Conservation (phyloP, 2,113 vertebrate species). For the Ciconia stormi region DNA sequence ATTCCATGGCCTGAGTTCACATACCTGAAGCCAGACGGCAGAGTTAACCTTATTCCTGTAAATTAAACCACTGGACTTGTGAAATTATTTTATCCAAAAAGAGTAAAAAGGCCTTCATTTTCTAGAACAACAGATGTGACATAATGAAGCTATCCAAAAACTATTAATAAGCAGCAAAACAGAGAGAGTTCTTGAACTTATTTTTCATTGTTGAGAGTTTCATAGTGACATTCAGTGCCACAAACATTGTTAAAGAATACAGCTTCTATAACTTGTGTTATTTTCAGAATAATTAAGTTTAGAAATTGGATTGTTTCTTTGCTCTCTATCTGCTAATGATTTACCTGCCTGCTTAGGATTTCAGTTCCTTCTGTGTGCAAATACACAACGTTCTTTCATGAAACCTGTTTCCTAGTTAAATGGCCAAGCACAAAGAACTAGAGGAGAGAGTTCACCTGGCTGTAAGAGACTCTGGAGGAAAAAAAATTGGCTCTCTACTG, state of each 20-base stretch:
- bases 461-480: not conserved
- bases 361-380: not conserved
- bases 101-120: not conserved
- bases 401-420: not conserved
- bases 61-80: not conserved
- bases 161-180: not conserved
- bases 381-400: not conserved
- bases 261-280: not conserved
- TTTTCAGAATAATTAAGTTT: not conserved
- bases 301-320: not conserved
- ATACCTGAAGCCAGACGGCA: not conserved
- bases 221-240: not conserved
- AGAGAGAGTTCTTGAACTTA: not conserved
- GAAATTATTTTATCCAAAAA: not conserved
- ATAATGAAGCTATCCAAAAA: not conserved
- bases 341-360: not conserved
- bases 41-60: not conserved
- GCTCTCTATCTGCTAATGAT: not conserved
- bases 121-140: not conserved
- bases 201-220: not conserved
- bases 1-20: accelerated
- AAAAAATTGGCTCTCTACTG: not conserved
- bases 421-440: not conserved
- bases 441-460: not conserved
- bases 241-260: not conserved